Evolutionary conservation across 2,888 invertebrate species (phyloP), one percentile per base, ranked within the genome.

Genomic region (Amorpha juglandis): DNA sequence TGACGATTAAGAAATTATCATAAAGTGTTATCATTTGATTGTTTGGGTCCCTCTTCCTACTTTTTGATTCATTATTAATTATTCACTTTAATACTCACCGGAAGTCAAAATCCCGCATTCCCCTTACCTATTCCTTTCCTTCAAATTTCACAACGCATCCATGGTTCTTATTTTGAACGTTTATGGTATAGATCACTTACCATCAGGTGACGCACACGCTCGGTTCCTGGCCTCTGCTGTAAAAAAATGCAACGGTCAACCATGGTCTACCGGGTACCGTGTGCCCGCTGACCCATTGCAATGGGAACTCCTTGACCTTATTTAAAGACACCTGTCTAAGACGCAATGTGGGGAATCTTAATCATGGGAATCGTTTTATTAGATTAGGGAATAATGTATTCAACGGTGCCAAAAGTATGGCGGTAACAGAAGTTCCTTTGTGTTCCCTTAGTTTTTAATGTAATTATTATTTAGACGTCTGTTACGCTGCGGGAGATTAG

Each of bases 261-360:
- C 87, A 88, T 84, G 90, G 84, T 88, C 85, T 80, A 77, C 66
- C 78, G 81, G 68, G 72, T 76, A 78, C 76, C 74, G 75, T 84
- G 84, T 81, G 78, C 79, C 74, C 84, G 87, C 78, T 86, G 91
- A 86, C 87, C 90, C 90, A 83, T 87, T 78, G 78, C 89, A 81
- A 72, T 92, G 92, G 85, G 92, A 91, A 90, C 84, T 83, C 78
- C 88, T 88, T 90, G 89, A 91, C 92, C 92, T 92, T 92, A 87
- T 88, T 88, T 87, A 83, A 75, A 70, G 75, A 74, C 92, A 92
- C 92, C 92, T 92, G 92, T 89, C 78, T 73, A 81, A 87, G 87
- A 82, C 76, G 71, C 76, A 71, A 78, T 74, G 86, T 27, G 72
- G 80, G 86, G 88, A 86, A 88, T 91, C 87, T 86, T 88, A 88